A percentile compares a stretch with the other conserved stretches of the same genome.
Conservation (phyloP, 2,113 vertebrate genomes). For the Arvicanthis niloticus region DNA sequence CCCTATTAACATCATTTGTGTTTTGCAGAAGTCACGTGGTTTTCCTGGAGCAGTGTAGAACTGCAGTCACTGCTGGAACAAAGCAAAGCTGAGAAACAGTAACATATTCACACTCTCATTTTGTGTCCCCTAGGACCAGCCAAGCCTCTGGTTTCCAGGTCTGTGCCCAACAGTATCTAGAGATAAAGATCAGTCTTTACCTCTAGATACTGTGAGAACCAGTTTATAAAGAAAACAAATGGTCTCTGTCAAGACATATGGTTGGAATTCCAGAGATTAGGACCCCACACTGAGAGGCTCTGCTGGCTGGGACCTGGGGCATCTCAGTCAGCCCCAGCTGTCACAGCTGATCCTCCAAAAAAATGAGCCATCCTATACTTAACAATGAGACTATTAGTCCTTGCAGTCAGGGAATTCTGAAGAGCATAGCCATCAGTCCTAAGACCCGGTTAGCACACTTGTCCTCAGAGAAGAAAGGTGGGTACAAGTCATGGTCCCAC, state of each 20-base stretch:
- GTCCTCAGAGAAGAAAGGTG: neutral
- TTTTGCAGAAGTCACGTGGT: neutral
- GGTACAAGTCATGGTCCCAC: neutral
- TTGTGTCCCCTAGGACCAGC: neutral
- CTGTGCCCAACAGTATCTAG: neutral
- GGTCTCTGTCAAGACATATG: conserved; percentile 31
- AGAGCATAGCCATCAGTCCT: neutral
- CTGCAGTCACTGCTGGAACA: neutral
- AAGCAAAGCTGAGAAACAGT: neutral
- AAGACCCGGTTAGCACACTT: neutral
- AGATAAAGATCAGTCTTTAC: neutral
- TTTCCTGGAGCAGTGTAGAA: neutral
- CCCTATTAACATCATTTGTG: neutral
- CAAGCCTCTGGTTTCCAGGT: neutral
- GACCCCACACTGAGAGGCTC: conserved; percentile 40
- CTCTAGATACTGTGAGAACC: neutral
- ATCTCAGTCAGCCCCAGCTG: neutral
- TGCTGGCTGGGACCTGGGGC: neutral
- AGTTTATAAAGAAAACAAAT: conserved; percentile 50
- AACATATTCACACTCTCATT: neutral
- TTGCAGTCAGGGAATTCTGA: neutral
- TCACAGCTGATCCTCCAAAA: neutral
- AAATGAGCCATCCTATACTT: neutral
- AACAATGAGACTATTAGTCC: neutral
- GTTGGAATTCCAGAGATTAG: conserved; percentile 46